Conservation (phyloP, 1,140 invertebrate genomes). For the Cotesia glomerata region DNA sequence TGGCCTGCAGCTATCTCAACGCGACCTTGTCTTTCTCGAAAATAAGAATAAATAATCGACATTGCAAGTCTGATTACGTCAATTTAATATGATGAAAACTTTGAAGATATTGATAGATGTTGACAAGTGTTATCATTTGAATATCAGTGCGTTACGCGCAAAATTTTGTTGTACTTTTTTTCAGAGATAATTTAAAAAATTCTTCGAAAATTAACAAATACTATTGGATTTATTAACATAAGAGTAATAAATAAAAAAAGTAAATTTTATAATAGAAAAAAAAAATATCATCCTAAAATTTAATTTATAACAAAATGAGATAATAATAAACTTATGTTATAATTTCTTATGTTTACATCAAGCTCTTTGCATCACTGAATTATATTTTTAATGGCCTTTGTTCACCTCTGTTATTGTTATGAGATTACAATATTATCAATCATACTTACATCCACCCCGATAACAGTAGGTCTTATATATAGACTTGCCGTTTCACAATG, state of each 20-base stretch:
- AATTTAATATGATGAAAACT: constrained; percentile 23
- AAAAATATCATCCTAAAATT: too few relatives aligned
- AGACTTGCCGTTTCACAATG: constrained; percentile 86
- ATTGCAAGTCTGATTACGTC: constrained; percentile 1
- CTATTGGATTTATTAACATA: too few relatives aligned
- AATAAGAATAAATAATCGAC: not conserved
- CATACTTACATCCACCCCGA: constrained; percentile 91
- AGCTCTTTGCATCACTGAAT: not conserved
- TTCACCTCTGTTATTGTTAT: constrained; percentile 6
- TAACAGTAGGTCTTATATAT: constrained; percentile 95
- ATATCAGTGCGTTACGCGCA: too few relatives aligned
- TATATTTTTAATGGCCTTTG: constrained; percentile 24
- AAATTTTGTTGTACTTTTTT: too few relatives aligned
- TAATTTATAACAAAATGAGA: not conserved
- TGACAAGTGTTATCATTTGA: not conserved
- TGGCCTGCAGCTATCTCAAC: constrained; percentile 2
- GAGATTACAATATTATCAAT: constrained; percentile 16
- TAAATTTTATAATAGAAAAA: too few relatives aligned
- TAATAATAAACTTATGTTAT: not conserved
- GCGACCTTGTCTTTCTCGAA: constrained; percentile 6
- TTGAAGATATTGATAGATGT: constrained; percentile 8
- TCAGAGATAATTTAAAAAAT: too few relatives aligned
- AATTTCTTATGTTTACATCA: not conserved
- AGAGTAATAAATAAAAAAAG: too few relatives aligned
- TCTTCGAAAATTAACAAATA: too few relatives aligned